Evolutionary conservation across 2,113 vertebrate species (phyloP), one percentile per base, ranked within the genome.

Genomic region (Athene noctua): DNA sequence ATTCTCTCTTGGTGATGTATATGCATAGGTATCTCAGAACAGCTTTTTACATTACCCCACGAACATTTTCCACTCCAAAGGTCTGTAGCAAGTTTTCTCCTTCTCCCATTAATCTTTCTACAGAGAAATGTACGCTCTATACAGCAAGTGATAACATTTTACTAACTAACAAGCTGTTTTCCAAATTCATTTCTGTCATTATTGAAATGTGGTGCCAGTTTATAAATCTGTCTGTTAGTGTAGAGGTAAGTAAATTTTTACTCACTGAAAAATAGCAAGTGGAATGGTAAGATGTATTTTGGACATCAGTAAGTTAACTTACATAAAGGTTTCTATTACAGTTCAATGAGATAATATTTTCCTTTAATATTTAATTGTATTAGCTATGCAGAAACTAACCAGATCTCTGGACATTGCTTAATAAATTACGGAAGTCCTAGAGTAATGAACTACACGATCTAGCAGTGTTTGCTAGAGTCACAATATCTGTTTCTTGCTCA

Each of bases 351-450:
- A 67, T 93, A 32, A 57, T 77, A 58, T 49, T 68, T 70, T 46
- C 58, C 51, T 94, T 96, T 59, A 95, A 95, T 94, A 95, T 97
- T 91, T 96, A 88, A 91, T 75, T 65, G 25, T 47, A 46, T 90
- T 92, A 91, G 40, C 47, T 83, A 11, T 81, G 73, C 63, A 49
- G 77, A 59, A 81, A 32, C 78, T 73, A 54, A 54, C 85, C 81
- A 46, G 49, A 88, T 94, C 19, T 85, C 21, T 94, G 79, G 51
- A 66, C 16, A 9, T 92, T 75, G n/a, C 16, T 57, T 94, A 86
- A 94, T 93, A 96, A 94, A 94, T 93, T 85, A 90, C 80, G 70
- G 3, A 79, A 96, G 7, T 49, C 21, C 44, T 5, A 78, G 44
- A 68, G 54, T 29, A 81, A 70, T 80, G 80, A 98, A 88, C n/a